Conservation (phyloP, 2,797 vertebrate genomes). For the Pogoniulus pusillus region DNA sequence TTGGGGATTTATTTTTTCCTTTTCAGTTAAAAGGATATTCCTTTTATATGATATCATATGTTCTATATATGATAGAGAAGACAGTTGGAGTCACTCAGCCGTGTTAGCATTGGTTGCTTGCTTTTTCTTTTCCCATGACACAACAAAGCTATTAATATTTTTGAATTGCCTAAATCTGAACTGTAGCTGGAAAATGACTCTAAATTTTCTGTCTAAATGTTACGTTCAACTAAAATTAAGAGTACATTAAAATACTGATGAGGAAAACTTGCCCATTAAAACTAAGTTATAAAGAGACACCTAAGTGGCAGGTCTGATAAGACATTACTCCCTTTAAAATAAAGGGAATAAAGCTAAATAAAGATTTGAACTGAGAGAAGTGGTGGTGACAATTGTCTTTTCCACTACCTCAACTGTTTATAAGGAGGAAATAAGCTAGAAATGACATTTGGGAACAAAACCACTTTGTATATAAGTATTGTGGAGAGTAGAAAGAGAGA, state of each 20-base stretch:
- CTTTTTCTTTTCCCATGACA: not conserved
- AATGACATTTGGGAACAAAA: not conserved
- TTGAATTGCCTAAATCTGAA: not conserved
- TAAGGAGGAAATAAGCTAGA: not conserved
- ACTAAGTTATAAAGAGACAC: not conserved
- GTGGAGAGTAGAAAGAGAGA: not conserved
- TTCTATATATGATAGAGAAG: not conserved
- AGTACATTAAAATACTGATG: not conserved
- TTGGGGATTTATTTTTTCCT: not conserved
- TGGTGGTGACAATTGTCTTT: not conserved
- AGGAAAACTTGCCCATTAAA: not conserved
- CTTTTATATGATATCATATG: not conserved
- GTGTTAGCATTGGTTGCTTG: not conserved
- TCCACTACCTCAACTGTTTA: not conserved
- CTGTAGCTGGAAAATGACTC: not conserved
- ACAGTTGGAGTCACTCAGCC: not conserved
- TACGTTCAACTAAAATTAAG: not conserved
- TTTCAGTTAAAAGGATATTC: constrained; percentile 34
- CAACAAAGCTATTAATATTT: not conserved
- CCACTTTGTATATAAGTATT: not conserved
- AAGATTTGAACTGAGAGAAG: not conserved
- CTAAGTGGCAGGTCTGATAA: accelerated
- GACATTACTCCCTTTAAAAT: not conserved
- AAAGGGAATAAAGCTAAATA: not conserved
- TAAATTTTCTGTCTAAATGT: not conserved